phyloP scores from a whole-genome alignment of 2,797 vertebrate genomes.

The Pempheris klunzingeri region DNA sequence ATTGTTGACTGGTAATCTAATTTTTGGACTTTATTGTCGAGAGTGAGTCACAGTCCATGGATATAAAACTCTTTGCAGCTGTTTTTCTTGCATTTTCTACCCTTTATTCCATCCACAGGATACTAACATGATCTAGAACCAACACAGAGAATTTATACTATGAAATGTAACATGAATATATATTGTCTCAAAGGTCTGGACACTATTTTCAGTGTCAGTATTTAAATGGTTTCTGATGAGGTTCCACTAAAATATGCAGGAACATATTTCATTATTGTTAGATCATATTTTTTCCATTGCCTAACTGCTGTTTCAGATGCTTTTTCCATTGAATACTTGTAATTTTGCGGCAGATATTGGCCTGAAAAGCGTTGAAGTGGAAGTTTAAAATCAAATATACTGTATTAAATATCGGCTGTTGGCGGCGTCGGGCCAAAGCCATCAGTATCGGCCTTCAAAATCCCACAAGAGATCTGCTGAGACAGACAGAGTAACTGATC shows the following conservation, averaged over 20 bases:
- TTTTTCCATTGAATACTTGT: conserved; percentile 43
- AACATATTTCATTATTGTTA: conserved; percentile 47
- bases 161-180: neutral
- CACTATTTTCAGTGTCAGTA: conserved; percentile 9
- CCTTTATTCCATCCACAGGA: neutral
- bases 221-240: conserved; percentile 12
- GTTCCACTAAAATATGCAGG: neutral
- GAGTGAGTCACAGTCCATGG: neutral
- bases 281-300: conserved; percentile 46
- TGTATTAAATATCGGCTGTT: conserved; percentile 50
- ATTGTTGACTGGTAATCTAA: neutral
- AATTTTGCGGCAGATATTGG: conserved; percentile 56
- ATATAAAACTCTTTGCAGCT: too few relatives aligned
- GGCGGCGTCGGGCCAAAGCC: conserved; percentile 33
- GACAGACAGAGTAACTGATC: conserved; percentile 61
- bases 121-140: neutral
- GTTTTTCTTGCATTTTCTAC: neutral
- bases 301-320: conserved; percentile 38
- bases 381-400: conserved; percentile 45
- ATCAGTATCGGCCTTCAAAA: conserved; percentile 62
- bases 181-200: conserved; percentile 12
- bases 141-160: neutral
- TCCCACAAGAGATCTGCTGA: conserved; percentile 58
- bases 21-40: neutral
- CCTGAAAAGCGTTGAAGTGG: conserved; percentile 21